Percentiles rank a stretch among this genome's conserved stretches.
Conservation (phyloP, 2,797 vertebrate genomes). For the Acipenser oxyrinchus region DNA sequence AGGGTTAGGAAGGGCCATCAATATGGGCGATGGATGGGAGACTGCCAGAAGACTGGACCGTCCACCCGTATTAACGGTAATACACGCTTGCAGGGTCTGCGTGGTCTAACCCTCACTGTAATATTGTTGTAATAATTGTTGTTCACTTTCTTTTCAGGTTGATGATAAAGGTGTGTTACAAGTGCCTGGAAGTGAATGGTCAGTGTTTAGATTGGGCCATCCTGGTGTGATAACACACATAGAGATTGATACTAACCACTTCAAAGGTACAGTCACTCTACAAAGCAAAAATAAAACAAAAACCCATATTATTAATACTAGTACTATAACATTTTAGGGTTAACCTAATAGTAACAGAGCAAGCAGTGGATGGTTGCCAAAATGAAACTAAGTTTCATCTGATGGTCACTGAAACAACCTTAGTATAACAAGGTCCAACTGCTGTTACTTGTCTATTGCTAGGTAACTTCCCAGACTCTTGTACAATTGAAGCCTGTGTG, state of each 20-base stretch:
- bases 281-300: neutral
- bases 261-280: constrained; percentile 58
- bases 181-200: constrained; percentile 68
- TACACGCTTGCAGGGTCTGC: neutral
- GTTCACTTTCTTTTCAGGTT: constrained; percentile 1
- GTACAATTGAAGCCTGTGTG: constrained; percentile 61
- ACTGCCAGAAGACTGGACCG: constrained; percentile 68
- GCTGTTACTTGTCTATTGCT: neutral
- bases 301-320: neutral
- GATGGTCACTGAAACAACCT: too few relatives aligned
- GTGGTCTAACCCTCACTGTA: too few relatives aligned
- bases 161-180: constrained; percentile 61
- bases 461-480: constrained; percentile 76
- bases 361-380: too few relatives aligned
- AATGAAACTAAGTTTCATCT: too few relatives aligned
- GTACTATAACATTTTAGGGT: too few relatives aligned
- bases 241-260: constrained; percentile 72
- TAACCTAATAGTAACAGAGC: too few relatives aligned
- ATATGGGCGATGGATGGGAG: constrained; percentile 75
- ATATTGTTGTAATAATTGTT: too few relatives aligned
- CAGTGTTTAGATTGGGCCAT: constrained; percentile 65
- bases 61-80: constrained; percentile 62
- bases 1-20: constrained; percentile 55
- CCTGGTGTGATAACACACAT: constrained; percentile 55
- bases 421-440: too few relatives aligned